Evolutionary conservation across 2,888 invertebrate species (phyloP).

Genomic region (Phortica okadai): DNA sequence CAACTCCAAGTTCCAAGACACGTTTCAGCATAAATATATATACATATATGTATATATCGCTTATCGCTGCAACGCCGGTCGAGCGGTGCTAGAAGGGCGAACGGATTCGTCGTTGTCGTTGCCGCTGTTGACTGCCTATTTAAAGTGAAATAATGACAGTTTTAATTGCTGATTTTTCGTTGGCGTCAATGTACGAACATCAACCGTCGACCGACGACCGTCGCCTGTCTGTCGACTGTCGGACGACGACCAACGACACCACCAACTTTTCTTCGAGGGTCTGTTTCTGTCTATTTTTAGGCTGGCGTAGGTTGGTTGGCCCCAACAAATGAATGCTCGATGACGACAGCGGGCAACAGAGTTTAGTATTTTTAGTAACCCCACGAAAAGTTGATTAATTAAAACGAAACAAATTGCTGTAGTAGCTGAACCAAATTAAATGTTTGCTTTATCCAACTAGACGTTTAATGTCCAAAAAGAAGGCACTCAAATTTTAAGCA

Average conservation of each 20-base stretch:
- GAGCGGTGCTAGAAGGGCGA: slow-evolving; percentile 8
- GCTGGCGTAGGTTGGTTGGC: slow-evolving; percentile 38
- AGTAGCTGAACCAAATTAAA: slow-evolving; percentile 49
- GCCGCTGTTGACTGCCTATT: slow-evolving; percentile 40
- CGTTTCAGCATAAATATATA: slow-evolving; percentile 68
- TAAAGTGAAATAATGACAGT: slow-evolving; percentile 68
- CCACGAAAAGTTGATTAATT: slow-evolving; percentile 60
- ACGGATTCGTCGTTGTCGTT: slow-evolving; percentile 9
- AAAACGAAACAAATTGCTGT: slow-evolving; percentile 64
- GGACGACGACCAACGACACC: slow-evolving; percentile 12
- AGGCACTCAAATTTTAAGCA: slow-evolving; percentile 21
- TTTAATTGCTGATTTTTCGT: slow-evolving; percentile 63
- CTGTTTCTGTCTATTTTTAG: slow-evolving; percentile 50
- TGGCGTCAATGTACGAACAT: slow-evolving; percentile 55
- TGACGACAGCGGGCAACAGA: not conserved
- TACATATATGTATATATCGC: slow-evolving; percentile 56
- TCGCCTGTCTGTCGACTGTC: not conserved
- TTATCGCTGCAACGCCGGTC: slow-evolving; percentile 14
- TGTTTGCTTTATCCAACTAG: not conserved
- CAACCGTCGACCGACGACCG: not conserved
- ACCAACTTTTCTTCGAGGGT: slow-evolving; percentile 11
- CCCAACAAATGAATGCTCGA: not conserved
- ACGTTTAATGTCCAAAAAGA: not conserved
- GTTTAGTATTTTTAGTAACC: slow-evolving; percentile 24
- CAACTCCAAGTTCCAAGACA: slow-evolving; percentile 65